A percentile compares a stretch with the other conserved stretches of the same genome.
Conservation (phyloP, 2,888 invertebrate genomes). For the Synergus japonicus region DNA sequence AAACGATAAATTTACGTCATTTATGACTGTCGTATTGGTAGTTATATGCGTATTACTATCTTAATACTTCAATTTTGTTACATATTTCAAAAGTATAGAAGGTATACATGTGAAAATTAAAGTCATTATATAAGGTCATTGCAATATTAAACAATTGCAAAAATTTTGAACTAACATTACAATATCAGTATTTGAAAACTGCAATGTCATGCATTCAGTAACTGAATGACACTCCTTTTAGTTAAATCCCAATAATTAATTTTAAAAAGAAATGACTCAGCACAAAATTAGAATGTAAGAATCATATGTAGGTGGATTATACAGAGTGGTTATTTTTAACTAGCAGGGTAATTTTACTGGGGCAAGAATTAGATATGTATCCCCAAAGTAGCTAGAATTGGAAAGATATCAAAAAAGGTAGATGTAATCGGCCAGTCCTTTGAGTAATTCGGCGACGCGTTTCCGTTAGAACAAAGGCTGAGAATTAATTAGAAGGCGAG, state of each 20-base stretch:
- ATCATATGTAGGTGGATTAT: conserved; percentile 15
- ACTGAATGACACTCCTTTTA: not conserved
- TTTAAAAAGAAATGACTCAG: conserved; percentile 23
- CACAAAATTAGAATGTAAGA: not conserved
- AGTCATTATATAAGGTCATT: too few species aligned
- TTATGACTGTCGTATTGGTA: conserved; percentile 58
- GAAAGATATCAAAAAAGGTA: conserved; percentile 33
- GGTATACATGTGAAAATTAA: too few species aligned
- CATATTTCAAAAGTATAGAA: too few species aligned
- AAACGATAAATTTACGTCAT: conserved; percentile 57
- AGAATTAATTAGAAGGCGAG: conserved; percentile 74
- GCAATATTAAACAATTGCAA: too few species aligned
- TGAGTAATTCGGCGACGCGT: conserved; percentile 60
- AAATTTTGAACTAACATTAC: too few species aligned
- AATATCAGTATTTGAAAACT: too few species aligned
- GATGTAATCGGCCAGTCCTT: conserved; percentile 37
- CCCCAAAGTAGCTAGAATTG: conserved; percentile 37
- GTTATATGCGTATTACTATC: conserved; percentile 6
- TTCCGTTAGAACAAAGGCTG: conserved; percentile 73
- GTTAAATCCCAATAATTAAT: not conserved
- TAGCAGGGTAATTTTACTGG: conserved; percentile 9
- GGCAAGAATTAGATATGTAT: conserved; percentile 39
- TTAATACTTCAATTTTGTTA: not conserved
- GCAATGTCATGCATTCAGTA: not conserved
- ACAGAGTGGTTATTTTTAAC: not conserved